phyloP scores from a whole-genome alignment of 1,140 invertebrate genomes.

The Drosophila tsacasi region DNA sequence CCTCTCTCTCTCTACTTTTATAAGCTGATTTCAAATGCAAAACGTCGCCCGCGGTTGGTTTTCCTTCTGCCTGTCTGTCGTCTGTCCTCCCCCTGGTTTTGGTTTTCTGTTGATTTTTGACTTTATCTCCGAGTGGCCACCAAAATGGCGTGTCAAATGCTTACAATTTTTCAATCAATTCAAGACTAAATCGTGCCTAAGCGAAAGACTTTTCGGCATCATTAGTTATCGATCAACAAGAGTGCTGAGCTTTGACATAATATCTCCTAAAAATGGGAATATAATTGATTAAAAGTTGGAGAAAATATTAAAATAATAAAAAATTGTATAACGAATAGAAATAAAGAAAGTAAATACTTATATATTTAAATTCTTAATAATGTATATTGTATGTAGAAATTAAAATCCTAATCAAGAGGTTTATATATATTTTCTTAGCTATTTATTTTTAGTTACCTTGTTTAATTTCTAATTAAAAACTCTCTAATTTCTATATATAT shows the following conservation, averaged over 20 bases:
- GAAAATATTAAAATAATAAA: neutral
- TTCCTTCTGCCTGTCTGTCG: conserved; percentile 5
- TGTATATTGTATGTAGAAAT: too few relatives aligned
- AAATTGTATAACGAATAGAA: neutral
- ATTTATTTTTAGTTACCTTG: neutral
- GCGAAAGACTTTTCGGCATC: conserved; percentile 12
- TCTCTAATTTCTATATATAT: neutral
- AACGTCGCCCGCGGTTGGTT: conserved; percentile 25
- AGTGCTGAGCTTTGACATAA: conserved; percentile 11
- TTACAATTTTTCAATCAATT: conserved; percentile 79
- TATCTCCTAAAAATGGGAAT: neutral
- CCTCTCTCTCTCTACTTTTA: neutral
- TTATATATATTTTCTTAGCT: too few relatives aligned
- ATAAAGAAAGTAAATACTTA: too few relatives aligned
- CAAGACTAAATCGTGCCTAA: conserved; percentile 32
- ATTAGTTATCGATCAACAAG: conserved; percentile 41
- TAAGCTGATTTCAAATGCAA: conserved; percentile 60
- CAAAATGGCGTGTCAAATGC: conserved; percentile 78
- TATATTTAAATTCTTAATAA: too few relatives aligned
- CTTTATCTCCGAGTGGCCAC: conserved; percentile 78
- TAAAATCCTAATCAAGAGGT: too few relatives aligned
- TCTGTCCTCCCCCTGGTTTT: conserved; percentile 22
- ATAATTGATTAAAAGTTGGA: conserved; percentile 9
- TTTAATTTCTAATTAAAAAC: neutral
- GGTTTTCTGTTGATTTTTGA: conserved; percentile 67